Evolutionary conservation across 1,140 invertebrate genomes (phyloP).

Genomic region (Eupeodes corollae): DNA sequence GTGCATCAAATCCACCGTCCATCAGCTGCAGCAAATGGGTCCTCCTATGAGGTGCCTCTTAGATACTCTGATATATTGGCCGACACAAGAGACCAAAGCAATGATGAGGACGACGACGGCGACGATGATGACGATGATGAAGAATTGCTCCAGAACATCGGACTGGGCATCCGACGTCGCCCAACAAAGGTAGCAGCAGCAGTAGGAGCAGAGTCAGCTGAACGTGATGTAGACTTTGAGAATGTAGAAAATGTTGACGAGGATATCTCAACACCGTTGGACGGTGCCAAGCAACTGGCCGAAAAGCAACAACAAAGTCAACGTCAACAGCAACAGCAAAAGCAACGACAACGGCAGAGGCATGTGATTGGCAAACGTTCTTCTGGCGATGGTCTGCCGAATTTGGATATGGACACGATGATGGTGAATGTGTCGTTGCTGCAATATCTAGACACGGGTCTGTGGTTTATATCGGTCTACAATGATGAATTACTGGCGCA

Average conservation of each 20-base stretch:
- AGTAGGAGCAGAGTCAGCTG: background rate
- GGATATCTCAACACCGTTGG: conserved; percentile 21
- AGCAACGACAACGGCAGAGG: background rate
- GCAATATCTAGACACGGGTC: conserved; percentile 81
- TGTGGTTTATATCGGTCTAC: conserved; percentile 91
- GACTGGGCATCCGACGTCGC: conserved; percentile 3
- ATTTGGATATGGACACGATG: conserved; percentile 49
- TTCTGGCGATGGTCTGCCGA: conserved; percentile 19
- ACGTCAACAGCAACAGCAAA: background rate
- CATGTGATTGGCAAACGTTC: conserved; percentile 21
- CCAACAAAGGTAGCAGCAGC: background rate
- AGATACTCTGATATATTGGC: background rate
- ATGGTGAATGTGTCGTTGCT: conserved; percentile 72
- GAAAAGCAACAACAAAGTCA: conserved; percentile 8
- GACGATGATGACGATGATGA: conserved; percentile 13
- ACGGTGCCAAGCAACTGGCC: conserved; percentile 18
- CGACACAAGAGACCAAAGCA: background rate
- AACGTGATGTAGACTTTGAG: conserved; percentile 3
- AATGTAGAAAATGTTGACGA: background rate
- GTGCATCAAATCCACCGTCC: background rate
- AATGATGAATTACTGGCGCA: conserved; percentile 84
- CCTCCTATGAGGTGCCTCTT: background rate
- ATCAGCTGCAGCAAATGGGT: conserved; percentile 3
- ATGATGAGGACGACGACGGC: conserved; percentile 19
- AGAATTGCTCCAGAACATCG: conserved; percentile 10